Evolutionary conservation across 2,113 vertebrate genomes (phyloP).

Genomic region (Prietella phreatophila): DNA sequence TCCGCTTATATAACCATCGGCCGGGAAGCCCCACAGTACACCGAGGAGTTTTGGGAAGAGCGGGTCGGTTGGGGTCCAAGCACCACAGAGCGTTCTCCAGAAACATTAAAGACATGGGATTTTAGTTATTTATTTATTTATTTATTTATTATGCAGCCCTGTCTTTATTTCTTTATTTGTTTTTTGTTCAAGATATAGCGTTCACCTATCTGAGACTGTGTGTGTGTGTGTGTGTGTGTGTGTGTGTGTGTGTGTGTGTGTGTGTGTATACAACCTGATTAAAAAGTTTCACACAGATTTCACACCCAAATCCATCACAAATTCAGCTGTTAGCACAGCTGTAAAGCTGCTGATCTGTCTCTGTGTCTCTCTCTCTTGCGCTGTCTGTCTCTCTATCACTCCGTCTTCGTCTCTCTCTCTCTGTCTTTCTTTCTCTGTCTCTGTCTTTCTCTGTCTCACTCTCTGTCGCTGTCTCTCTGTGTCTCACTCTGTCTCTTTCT

Average conservation of each 20-base stretch:
- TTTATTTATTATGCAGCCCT: neutral
- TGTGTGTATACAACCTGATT: neutral
- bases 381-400: too few species aligned
- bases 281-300: slow-evolving; percentile 14
- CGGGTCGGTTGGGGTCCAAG: neutral
- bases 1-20: neutral
- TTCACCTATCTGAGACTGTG: too few species aligned
- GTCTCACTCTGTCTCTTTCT: neutral
- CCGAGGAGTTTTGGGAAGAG: neutral
- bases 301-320: neutral
- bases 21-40: neutral
- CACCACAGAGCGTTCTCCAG: neutral
- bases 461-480: neutral
- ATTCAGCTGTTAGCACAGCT: neutral
- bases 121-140: too few species aligned
- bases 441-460: too few species aligned
- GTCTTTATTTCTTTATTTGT: neutral
- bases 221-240: neutral
- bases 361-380: too few species aligned
- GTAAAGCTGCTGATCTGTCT: neutral
- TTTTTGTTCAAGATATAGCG: neutral
- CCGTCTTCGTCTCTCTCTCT: too few species aligned
- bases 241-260: neutral
- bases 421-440: too few species aligned
- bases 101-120: neutral